These are phyloP conservation scores for Yponomeuta plumbellus DNA, from an alignment of 2,888 invertebrate species.

Conservation along the genomic window DNA sequence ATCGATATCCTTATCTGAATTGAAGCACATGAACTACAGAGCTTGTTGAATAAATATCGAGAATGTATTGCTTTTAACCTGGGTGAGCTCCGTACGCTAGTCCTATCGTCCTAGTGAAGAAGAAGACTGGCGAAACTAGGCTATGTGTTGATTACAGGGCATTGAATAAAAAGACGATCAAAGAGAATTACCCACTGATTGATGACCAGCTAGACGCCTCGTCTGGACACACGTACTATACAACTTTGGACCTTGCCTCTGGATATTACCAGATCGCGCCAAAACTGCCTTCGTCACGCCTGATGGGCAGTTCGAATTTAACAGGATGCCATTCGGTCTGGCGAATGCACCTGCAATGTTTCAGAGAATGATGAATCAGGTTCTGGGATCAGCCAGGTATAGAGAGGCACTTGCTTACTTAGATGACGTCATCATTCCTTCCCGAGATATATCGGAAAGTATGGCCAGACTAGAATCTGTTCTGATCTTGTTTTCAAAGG, in stretches of 20 bases:
- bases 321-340: constrained; percentile 39
- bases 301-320: constrained; percentile 36
- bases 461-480: background rate
- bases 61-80: background rate
- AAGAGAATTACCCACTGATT: constrained; percentile 28
- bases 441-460: background rate
- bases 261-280: constrained; percentile 30
- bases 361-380: background rate
- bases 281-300: constrained; percentile 39
- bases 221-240: constrained; percentile 27
- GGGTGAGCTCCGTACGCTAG: constrained; percentile 24
- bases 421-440: constrained; percentile 7
- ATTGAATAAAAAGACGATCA: constrained; percentile 30
- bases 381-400: background rate
- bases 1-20: too few species aligned
- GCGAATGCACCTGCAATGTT: constrained; percentile 13
- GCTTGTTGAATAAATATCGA: background rate
- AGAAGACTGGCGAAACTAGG: constrained; percentile 19
- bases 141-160: constrained; percentile 23
- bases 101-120: constrained; percentile 27
- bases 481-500: constrained; percentile 28
- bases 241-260: constrained; percentile 22
- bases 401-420: background rate
- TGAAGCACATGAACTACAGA: too few species aligned
- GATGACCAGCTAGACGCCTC: constrained; percentile 36